Evolutionary conservation across 2,113 vertebrate genomes (phyloP).

Genomic region (Ancistrus triradiatus): DNA sequence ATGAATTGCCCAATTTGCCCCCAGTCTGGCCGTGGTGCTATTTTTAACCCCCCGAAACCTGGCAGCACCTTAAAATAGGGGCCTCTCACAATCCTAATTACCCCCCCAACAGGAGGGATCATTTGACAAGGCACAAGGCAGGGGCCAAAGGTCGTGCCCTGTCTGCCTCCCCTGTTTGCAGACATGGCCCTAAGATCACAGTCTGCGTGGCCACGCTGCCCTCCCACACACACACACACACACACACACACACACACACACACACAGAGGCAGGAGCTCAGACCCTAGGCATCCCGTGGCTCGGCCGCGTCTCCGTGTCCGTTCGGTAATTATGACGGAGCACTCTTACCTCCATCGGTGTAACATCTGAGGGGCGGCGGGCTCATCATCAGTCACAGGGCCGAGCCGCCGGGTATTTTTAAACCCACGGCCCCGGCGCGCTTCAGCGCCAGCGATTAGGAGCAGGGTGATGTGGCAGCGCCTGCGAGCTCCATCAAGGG

Average conservation of each 20-base stretch:
- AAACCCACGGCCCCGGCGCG: slow-evolving; percentile 19
- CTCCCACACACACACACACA: slow-evolving; percentile 2
- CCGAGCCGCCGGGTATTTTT: slow-evolving; percentile 44
- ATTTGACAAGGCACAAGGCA: slow-evolving; percentile 62
- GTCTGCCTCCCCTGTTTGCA: slow-evolving; percentile 54
- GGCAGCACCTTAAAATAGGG: slow-evolving; percentile 54
- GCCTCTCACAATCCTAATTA: slow-evolving; percentile 50
- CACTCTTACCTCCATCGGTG: slow-evolving; percentile 45
- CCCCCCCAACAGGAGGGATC: slow-evolving; percentile 54
- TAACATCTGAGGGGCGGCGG: slow-evolving; percentile 41
- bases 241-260: slow-evolving; percentile 14
- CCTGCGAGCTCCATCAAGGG: slow-evolving; percentile 13
- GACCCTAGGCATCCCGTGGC: background rate
- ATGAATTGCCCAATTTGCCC: slow-evolving; percentile 28
- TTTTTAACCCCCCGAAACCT: slow-evolving; percentile 48
- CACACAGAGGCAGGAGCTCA: background rate
- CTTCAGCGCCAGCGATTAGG: slow-evolving; percentile 9
- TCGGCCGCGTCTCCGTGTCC: slow-evolving; percentile 22
- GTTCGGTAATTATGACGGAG: slow-evolving; percentile 56
- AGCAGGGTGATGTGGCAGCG: slow-evolving; percentile 26
- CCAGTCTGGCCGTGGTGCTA: slow-evolving; percentile 36
- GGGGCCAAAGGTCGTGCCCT: slow-evolving; percentile 52
- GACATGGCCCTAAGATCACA: slow-evolving; percentile 44
- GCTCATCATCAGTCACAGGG: slow-evolving; percentile 45
- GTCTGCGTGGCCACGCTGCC: slow-evolving; percentile 2